Base-by-base conservation (phyloP, 2,888 invertebrate genomes). In the Diplolepis rosae region DNA sequence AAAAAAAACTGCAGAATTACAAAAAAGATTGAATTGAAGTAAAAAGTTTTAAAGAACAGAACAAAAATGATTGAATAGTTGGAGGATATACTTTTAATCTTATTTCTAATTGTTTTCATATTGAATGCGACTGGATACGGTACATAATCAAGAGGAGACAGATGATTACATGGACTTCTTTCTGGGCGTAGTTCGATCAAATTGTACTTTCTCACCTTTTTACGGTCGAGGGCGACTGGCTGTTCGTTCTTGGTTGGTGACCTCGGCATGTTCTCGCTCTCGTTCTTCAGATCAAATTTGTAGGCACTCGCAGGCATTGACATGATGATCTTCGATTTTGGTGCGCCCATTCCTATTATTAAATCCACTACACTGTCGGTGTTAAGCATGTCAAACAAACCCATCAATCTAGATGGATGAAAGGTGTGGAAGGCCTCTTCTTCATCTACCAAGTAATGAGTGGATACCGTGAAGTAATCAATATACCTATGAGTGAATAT, bases 301-400 rank as follows among this genome's bases (percentile, higher is more conserved):
- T 91, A 92, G 0, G 92, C 95, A 24, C 92, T 92, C 0, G 93
- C 93, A 0, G 95, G 94, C 0, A 95, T 88, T 2, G 94, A 92
- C 81, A 95, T 91, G 18, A 95, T 91, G 27, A 95, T 84, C 87
- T 94, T 94, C 18, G 92, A 90, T 61, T 93, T 90, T 15, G 93
- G 92, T n/a, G 93, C 92, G 72, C 95, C 93, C 54, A 95, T 90
- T 24, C 94, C 94, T 0, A 91, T 91, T 6, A 93, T 92, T 68
- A 95, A 89, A 86, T 95, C 95, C 65, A 95, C 92, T 56, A 94
- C 91, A 54, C 94, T 94, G 85, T 95, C 95, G 83, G 94, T 93
- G 81, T 95, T 95, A 86, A 93, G 92, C 91, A 94, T 93, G 80
- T 95, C 94, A 91, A 94, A 94, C 61, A 94, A 86, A 0, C 95